These are phyloP conservation scores for Tragulus kanchil DNA, from an alignment of 2,113 vertebrate genomes.

Conservation along the genomic window DNA sequence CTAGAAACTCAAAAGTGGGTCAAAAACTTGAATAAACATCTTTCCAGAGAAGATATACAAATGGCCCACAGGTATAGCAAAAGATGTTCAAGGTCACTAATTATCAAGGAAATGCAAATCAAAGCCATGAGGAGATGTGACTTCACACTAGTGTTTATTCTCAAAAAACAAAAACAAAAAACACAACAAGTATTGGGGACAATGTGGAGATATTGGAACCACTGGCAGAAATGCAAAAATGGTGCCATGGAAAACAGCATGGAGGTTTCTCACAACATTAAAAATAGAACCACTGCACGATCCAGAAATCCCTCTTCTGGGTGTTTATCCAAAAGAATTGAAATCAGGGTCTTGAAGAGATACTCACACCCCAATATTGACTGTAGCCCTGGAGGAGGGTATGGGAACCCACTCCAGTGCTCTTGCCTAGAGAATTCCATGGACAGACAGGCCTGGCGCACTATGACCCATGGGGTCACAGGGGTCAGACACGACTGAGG, in stretches of 20 bases:
- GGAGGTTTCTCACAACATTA: not conserved
- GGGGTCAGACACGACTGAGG: not conserved
- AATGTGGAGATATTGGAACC: not conserved
- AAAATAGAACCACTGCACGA: not conserved
- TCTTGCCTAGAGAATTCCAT: not conserved
- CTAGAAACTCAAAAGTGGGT: not conserved
- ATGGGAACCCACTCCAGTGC: not conserved
- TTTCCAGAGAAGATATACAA: not conserved
- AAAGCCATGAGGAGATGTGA: not conserved
- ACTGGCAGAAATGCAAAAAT: slow-evolving; percentile 30
- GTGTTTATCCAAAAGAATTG: slow-evolving; percentile 24
- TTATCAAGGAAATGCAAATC: not conserved
- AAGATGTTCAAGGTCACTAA: not conserved
- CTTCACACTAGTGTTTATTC: not conserved
- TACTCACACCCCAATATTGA: not conserved
- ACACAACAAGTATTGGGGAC: not conserved
- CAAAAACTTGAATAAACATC: not conserved
- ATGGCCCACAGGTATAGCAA: not conserved
- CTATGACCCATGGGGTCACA: too few species aligned
- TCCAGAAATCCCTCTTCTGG: not conserved
- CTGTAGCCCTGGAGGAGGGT: not conserved
- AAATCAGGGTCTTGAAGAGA: not conserved
- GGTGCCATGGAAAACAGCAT: not conserved
- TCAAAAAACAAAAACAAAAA: not conserved
- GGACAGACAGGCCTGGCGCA: too few species aligned